Percentiles rank a stretch among this genome's conserved stretches.
Conservation (phyloP, 2,888 invertebrate genomes). For the Callyntrura guangdongensis region DNA sequence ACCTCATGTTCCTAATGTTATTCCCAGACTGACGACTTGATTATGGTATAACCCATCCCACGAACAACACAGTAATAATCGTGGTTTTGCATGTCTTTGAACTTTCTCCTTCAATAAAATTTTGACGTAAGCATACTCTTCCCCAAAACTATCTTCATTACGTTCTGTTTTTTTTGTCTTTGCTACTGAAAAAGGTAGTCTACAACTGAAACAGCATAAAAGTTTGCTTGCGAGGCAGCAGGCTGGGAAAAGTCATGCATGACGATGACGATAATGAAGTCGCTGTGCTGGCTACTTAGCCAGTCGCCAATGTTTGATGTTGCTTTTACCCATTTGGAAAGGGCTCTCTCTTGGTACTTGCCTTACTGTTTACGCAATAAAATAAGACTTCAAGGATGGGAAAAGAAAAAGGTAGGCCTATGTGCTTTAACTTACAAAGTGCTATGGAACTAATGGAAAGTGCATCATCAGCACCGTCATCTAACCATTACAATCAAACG, state of each 20-base stretch:
- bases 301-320: too few species aligned
- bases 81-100: conserved; percentile 42
- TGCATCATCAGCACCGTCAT: not conserved
- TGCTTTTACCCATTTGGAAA: too few species aligned
- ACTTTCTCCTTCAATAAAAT: conserved; percentile 65
- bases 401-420: not conserved
- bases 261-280: conserved; percentile 3
- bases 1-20: not conserved
- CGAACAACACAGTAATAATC: not conserved
- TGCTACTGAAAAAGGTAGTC: not conserved
- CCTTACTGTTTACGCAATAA: too few species aligned
- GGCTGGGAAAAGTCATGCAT: not conserved
- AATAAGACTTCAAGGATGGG: not conserved
- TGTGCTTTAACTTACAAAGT: not conserved
- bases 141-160: not conserved
- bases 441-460: conserved; percentile 21
- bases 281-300: too few species aligned
- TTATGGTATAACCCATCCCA: conserved; percentile 1
- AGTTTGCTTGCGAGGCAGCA: not conserved
- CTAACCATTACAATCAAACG: not conserved
- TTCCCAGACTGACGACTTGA: not conserved
- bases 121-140: conserved; percentile 34
- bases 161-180: not conserved
- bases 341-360: too few species aligned
- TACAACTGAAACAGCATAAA: not conserved